Evolutionary conservation across 2,797 vertebrate genomes (phyloP), one percentile per base, ranked within the genome.

Genomic region (Oreochromis grahami): DNA sequence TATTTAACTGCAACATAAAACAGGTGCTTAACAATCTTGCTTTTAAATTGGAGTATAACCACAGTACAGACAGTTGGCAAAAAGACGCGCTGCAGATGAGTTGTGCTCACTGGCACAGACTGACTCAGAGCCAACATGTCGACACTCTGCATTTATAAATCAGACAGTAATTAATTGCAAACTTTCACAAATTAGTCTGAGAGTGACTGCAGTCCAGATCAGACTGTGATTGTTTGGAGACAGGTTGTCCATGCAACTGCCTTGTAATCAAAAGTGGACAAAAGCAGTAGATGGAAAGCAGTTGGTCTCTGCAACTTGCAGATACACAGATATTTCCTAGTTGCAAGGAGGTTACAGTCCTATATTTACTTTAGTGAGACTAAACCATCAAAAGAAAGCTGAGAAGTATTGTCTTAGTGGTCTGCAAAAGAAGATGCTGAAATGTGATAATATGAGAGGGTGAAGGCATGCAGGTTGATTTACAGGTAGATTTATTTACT

Each of bases 401-500:
- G 53, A 17, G 52, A 53, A 53, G 52, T 53, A 53, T 53, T 53
- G 24, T 53, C 21, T 53, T 24, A 24, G 11, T 53, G 52, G 56
- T 58, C 32, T 63, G 19, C 19, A 8, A 65, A 38, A 65, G 41
- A 68, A 24, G 53, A 50, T 52, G 51, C 26, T 19, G 26, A 77
- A 19, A 70, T 45, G 13, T 48, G 34, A 15, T 4, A 21, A 74
- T 50, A 34, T 79, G 26, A 26, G 41, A 60, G 36, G 29, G 29
- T 60, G 29, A 17, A 60, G 56, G 13, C 65, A 29, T 29, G 65
- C 65, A 70, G 65, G 65, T 26, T 45, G 38, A 45, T 70, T 70
- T 3, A 70, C 41, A 70, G 41, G 65, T 17, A 70, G 65, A 6
- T 29, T 17, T 45, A 29, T 45, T 70, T 45, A 45, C 14, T 70